Percentiles rank a stretch among this genome's conserved stretches.
phyloP scores from a whole-genome alignment of 2,113 vertebrate species.

The Trachemys scripta region DNA sequence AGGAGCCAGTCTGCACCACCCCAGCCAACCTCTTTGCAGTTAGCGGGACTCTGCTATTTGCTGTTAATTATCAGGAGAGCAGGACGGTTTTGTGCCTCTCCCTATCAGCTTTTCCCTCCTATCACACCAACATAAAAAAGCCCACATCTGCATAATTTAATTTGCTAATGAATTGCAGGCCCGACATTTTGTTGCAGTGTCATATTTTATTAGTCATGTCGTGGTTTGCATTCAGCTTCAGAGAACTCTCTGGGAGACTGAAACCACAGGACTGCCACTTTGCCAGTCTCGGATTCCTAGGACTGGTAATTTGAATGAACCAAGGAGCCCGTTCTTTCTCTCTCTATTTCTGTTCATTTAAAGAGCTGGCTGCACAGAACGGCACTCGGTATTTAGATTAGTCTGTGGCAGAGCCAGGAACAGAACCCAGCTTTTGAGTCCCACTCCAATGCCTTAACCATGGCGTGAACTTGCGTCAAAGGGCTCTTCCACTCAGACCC shows the following conservation, averaged over 20 bases:
- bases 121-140: not conserved
- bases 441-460: not conserved
- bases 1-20: not conserved
- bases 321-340: not conserved
- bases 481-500: not conserved
- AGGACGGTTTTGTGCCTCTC: not conserved
- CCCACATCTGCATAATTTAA: not conserved
- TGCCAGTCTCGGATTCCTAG: not conserved
- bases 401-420: not conserved
- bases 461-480: not conserved
- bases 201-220: constrained; percentile 34
- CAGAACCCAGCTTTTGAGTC: not conserved
- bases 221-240: constrained; percentile 50
- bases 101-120: not conserved
- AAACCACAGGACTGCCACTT: not conserved
- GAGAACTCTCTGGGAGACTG: constrained; percentile 25
- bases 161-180: constrained; percentile 27
- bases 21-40: not conserved
- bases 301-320: not conserved
- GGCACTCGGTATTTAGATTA: not conserved
- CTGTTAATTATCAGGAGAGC: not conserved
- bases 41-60: not conserved
- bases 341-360: not conserved
- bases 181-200: not conserved
- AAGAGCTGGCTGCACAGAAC: not conserved